phyloP scores from a whole-genome alignment of 2,113 vertebrate species.

The Ameiurus melas region DNA sequence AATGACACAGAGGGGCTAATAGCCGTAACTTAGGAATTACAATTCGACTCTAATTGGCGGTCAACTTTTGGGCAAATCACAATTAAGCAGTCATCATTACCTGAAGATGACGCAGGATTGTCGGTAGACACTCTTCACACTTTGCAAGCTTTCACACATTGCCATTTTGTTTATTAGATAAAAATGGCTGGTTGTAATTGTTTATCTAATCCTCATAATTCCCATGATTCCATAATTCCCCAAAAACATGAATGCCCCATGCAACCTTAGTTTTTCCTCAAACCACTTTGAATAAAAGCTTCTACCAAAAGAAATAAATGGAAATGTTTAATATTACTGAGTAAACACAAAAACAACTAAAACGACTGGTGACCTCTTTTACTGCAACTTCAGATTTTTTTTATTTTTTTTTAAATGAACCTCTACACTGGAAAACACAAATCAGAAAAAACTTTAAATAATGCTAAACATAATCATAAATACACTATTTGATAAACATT shows the following conservation, averaged over 20 bases:
- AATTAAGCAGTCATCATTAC: background rate
- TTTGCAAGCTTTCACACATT: background rate
- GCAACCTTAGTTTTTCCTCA: background rate
- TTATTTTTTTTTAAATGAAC: background rate
- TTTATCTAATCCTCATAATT: background rate
- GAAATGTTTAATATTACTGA: background rate
- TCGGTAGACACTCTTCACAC: background rate
- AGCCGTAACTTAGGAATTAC: background rate
- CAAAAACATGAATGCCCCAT: too few relatives aligned
- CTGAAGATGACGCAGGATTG: background rate
- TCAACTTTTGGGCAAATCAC: background rate
- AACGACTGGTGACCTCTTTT: slow-evolving; percentile 7
- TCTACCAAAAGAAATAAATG: background rate
- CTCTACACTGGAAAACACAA: background rate
- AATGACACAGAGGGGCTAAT: background rate
- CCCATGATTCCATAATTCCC: too few relatives aligned
- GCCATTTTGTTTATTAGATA: background rate
- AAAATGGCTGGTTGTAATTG: background rate
- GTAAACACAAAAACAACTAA: background rate
- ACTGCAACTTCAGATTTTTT: slow-evolving; percentile 10
- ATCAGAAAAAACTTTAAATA: slow-evolving; percentile 3
- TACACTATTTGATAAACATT: background rate
- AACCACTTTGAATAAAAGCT: background rate
- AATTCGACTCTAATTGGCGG: too few relatives aligned
- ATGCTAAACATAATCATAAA: slow-evolving; percentile 37